Evolutionary conservation across 30 jellyfish, hydroid and myxozoan species (phyloP).

Genomic region (Aurelia sp.): DNA sequence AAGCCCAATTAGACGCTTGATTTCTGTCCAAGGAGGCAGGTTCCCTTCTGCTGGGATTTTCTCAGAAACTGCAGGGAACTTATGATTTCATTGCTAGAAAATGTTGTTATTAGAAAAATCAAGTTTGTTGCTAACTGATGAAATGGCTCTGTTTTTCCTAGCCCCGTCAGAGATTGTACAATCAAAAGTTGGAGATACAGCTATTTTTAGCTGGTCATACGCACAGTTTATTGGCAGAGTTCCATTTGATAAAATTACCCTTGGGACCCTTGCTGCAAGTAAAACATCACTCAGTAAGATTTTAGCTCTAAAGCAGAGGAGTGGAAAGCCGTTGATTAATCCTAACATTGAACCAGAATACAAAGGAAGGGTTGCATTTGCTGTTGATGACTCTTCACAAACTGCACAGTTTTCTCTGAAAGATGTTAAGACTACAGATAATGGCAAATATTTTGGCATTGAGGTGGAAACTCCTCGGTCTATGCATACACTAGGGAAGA

Average conservation of each 20-base stretch:
- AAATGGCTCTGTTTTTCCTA: neutral
- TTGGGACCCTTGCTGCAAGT: neutral
- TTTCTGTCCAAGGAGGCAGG: no score
- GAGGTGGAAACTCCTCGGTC: neutral
- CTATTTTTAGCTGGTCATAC: slow-evolving; percentile 30
- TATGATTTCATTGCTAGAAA: no score
- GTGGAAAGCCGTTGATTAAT: neutral
- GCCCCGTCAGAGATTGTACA: slow-evolving; percentile 1
- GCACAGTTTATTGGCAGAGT: neutral
- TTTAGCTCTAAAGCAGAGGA: neutral
- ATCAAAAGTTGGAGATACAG: slow-evolving; percentile 35
- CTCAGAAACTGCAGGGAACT: no score
- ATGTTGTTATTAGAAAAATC: no score
- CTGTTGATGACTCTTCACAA: neutral
- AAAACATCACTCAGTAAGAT: neutral
- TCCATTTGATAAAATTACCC: neutral
- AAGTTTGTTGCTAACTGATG: no score
- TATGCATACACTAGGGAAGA: neutral
- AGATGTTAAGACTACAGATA: slow-evolving; percentile 8
- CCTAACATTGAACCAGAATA: slow-evolving; percentile 11
- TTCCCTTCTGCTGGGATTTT: no score
- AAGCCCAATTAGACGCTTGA: no score
- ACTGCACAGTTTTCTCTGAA: slow-evolving; percentile 10
- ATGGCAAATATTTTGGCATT: slow-evolving; percentile 3
- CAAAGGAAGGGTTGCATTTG: slow-evolving; percentile 6